Base-by-base conservation (phyloP, 2,888 invertebrate genomes). In the Tachina grossa region DNA sequence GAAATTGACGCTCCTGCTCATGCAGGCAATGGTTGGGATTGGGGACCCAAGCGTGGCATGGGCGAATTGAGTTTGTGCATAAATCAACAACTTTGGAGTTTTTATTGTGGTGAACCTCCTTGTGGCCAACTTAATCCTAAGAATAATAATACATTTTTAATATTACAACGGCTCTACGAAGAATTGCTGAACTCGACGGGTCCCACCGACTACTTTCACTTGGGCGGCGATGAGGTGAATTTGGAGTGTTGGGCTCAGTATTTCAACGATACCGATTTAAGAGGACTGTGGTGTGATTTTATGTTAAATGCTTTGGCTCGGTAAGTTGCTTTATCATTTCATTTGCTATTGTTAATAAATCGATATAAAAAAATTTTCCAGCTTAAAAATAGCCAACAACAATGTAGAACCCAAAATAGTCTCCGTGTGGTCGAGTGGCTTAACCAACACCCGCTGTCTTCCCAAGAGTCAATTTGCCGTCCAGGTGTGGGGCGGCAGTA, bases 1-100 rank as follows among this genome's bases (percentile, higher is more conserved):
- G 98, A 98, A 93, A 95, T 98, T 78, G 98, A 98, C 93, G 96
- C 97, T 13, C 98, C 98, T 0, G 97, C 97, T 6, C 97, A 98
- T 92, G 96, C 96, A 2, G 97, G 97, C 4, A 96, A 96, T 88
- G 97, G 97, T 1, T 97, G 97, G 97, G 95, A 95, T 87, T 97
- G 96, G 96, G 97, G 96, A 19, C 95, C 95, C 0, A 93, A 94
- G 76, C 95, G 95, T 77, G 96, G 96, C 0, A 93, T 96, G 72
- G 97, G 97, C 1, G 95, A 96, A 78, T 93, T 97, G 51, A 96
- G 96, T 11, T 94, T 97, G 85, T 97, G 97, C 91, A 94, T 97
- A 13, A 97, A 97, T 91, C 95, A 95, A 69, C 95, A 96, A 88
- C 97, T 97, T 0, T 97, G 97, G 97, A 95, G 94, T 88, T 93